Evolutionary conservation across 2,113 vertebrate species (phyloP).

Genomic region (Columba janthina): DNA sequence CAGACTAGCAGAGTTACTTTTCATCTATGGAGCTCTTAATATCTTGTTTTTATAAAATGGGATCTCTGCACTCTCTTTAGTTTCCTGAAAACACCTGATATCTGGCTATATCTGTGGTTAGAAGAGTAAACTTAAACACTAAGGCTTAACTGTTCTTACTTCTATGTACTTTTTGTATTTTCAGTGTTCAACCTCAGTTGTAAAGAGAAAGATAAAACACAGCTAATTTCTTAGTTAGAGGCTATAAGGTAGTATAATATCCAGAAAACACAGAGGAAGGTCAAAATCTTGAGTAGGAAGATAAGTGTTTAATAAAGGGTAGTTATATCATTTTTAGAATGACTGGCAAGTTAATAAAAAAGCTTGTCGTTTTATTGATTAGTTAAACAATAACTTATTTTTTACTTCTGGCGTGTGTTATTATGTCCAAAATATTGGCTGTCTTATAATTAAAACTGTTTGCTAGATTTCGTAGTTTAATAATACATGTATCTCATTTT

Average conservation of each 20-base stretch:
- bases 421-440: neutral
- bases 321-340: neutral
- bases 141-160: neutral
- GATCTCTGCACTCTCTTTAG: neutral
- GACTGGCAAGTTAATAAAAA: neutral
- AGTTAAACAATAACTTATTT: neutral
- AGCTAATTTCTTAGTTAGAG: neutral
- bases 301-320: neutral
- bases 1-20: neutral
- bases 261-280: neutral
- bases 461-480: neutral
- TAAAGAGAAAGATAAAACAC: neutral
- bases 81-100: neutral
- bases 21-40: neutral
- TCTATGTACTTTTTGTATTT: neutral
- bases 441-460: neutral
- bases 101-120: neutral
- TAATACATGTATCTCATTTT: neutral
- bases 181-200: neutral
- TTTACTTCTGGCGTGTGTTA: neutral
- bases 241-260: neutral
- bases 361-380: neutral
- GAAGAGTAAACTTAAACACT: neutral
- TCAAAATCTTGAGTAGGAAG: neutral
- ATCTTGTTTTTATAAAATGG: neutral